Percentiles rank a stretch among this genome's conserved stretches.
phyloP scores from a whole-genome alignment of 2,113 vertebrate species.

The Tor tambroides region DNA sequence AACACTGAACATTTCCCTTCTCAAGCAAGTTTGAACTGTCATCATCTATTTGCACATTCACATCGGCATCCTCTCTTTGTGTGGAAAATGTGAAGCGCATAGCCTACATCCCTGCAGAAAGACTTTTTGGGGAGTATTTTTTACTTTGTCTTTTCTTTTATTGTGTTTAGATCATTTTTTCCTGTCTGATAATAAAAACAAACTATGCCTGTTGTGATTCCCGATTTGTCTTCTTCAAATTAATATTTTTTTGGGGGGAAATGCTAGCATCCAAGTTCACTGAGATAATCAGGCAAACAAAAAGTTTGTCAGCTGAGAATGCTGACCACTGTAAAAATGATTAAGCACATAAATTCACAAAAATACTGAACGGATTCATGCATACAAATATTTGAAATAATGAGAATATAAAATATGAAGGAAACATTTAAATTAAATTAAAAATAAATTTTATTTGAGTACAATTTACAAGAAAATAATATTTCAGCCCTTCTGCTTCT shows the following conservation, averaged over 20 bases:
- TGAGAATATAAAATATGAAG: background rate
- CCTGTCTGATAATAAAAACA: background rate
- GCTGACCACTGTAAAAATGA: background rate
- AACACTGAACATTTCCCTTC: background rate
- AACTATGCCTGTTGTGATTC: background rate
- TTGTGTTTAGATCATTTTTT: background rate
- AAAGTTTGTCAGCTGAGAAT: background rate
- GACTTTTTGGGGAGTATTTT: background rate
- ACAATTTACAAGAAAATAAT: no score
- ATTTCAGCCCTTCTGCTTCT: no score
- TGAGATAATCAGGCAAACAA: background rate
- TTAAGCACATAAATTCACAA: background rate
- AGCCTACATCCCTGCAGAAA: background rate
- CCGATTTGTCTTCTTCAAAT: background rate
- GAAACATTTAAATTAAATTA: background rate
- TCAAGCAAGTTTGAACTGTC: background rate
- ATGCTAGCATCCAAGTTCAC: background rate
- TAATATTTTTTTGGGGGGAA: background rate
- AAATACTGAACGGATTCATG: background rate
- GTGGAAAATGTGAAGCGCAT: background rate
- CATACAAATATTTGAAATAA: background rate
- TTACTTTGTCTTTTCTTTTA: background rate
- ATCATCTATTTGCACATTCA: background rate
- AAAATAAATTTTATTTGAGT: no score
- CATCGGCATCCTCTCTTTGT: background rate